phyloP scores from a whole-genome alignment of 1,140 invertebrate genomes.

The Apis laboriosa region DNA sequence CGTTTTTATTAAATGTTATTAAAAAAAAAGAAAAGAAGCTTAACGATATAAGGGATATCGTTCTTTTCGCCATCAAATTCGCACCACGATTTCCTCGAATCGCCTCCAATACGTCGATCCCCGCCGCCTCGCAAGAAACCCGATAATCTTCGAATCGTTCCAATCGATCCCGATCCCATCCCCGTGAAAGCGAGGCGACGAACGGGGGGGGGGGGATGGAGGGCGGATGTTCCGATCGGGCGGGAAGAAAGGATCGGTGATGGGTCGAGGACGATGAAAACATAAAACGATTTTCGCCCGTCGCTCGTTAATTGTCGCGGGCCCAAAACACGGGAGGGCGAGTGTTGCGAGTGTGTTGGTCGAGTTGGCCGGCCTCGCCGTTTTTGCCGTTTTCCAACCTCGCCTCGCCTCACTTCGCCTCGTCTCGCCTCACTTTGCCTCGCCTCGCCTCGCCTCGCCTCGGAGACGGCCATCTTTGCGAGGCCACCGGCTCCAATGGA shows the following conservation, averaged over 20 bases:
- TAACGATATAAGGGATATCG: too few relatives aligned
- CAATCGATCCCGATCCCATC: not conserved
- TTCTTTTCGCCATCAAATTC: too few relatives aligned
- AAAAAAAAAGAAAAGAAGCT: too few relatives aligned
- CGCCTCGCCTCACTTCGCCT: not conserved
- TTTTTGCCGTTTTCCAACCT: constrained; percentile 35
- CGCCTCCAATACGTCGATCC: too few relatives aligned
- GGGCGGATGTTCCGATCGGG: not conserved
- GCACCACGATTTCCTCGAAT: too few relatives aligned
- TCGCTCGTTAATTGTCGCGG: constrained; percentile 52
- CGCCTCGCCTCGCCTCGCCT: constrained; percentile 24
- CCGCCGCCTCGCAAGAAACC: not conserved
- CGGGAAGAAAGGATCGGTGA: constrained; percentile 13
- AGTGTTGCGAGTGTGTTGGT: not conserved
- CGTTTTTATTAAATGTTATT: too few relatives aligned
- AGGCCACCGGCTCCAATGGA: constrained; percentile 40
- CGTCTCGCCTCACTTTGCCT: constrained; percentile 29
- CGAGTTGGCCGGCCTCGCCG: not conserved
- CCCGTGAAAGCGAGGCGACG: not conserved
- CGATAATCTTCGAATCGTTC: not conserved
- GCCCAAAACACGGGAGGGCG: constrained; percentile 53
- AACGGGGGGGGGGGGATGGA: not conserved
- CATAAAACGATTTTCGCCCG: constrained; percentile 43
- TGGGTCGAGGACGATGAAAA: constrained; percentile 39
- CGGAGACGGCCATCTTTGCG: constrained; percentile 61